These are phyloP conservation scores for Galbula dea DNA, from an alignment of 2,113 vertebrate genomes.

Conservation along the genomic window DNA sequence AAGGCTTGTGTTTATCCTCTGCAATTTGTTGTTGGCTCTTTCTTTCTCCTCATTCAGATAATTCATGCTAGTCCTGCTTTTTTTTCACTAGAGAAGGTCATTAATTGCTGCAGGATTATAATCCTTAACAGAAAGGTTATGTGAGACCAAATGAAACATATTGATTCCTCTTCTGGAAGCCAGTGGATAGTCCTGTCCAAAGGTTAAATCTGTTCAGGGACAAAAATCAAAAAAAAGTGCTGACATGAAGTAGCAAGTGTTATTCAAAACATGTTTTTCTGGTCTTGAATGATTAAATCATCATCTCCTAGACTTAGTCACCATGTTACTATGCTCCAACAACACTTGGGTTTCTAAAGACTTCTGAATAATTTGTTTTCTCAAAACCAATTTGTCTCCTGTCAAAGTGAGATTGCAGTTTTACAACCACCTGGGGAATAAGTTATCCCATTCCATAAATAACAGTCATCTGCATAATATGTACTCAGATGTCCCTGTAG, in stretches of 20 bases:
- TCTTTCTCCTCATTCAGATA: not conserved
- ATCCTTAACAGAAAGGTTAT: not conserved
- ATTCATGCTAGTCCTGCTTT: not conserved
- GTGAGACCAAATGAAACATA: not conserved
- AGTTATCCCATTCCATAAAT: slow-evolving; percentile 70
- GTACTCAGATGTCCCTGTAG: slow-evolving; percentile 48
- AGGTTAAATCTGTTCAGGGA: not conserved
- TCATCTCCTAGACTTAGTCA: slow-evolving; percentile 27
- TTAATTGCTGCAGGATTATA: not conserved
- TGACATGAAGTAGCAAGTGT: slow-evolving; percentile 25
- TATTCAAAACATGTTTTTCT: not conserved
- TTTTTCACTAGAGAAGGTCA: not conserved
- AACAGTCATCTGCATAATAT: slow-evolving; percentile 72
- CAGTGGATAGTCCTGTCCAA: not conserved
- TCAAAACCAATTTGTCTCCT: slow-evolving; percentile 74
- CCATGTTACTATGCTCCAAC: not conserved
- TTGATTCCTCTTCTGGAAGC: not conserved
- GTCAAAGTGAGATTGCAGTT: slow-evolving; percentile 72
- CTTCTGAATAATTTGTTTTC: slow-evolving; percentile 75
- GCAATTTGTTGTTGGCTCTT: not conserved
- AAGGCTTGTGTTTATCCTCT: not conserved
- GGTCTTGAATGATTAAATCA: slow-evolving; percentile 25
- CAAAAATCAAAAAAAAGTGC: not conserved
- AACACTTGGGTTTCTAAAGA: slow-evolving; percentile 60
- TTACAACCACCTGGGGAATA: slow-evolving; percentile 62